Percentiles rank a stretch among this genome's conserved stretches.
These are phyloP conservation scores for Sinhomidia bicolor DNA, from an alignment of 2,888 invertebrate species.

Conservation along the genomic window DNA sequence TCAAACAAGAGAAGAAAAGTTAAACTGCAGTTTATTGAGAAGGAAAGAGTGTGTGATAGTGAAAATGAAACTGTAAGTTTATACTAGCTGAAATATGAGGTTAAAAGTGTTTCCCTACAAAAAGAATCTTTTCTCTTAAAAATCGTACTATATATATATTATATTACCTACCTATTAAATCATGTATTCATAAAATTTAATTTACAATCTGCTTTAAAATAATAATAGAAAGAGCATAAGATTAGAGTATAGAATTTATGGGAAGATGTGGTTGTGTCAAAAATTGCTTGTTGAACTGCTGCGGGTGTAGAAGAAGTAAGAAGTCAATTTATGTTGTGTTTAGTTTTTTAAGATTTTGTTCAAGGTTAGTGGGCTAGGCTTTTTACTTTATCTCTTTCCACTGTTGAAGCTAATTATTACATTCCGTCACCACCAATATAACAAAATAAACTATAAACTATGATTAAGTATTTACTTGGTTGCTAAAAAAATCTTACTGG, in stretches of 20 bases:
- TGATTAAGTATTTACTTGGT: constrained; percentile 30
- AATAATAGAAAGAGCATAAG: no score
- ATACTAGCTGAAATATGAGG: neutral
- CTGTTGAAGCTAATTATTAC: neutral
- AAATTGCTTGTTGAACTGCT: neutral
- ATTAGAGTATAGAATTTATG: neutral
- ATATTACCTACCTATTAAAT: neutral
- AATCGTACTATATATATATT: neutral
- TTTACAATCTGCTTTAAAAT: neutral
- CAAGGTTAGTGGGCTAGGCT: constrained; percentile 7
- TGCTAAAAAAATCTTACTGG: neutral
- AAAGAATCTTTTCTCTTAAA: neutral
- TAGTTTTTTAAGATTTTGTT: neutral
- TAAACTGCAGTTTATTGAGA: neutral
- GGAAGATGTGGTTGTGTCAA: constrained; percentile 37
- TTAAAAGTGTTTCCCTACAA: neutral
- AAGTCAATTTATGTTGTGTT: neutral
- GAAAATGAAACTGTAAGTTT: neutral
- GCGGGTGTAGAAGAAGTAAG: neutral
- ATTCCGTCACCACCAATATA: constrained; percentile 15
- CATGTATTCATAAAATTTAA: neutral
- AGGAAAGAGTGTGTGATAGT: constrained; percentile 21
- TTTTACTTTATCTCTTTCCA: constrained; percentile 27
- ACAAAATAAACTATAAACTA: neutral
- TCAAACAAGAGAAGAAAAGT: neutral